A percentile compares a stretch with the other conserved stretches of the same genome.
These are phyloP conservation scores for Chrysomela aeneicollis DNA, from an alignment of 2,888 invertebrate species.

Conservation along the genomic window DNA sequence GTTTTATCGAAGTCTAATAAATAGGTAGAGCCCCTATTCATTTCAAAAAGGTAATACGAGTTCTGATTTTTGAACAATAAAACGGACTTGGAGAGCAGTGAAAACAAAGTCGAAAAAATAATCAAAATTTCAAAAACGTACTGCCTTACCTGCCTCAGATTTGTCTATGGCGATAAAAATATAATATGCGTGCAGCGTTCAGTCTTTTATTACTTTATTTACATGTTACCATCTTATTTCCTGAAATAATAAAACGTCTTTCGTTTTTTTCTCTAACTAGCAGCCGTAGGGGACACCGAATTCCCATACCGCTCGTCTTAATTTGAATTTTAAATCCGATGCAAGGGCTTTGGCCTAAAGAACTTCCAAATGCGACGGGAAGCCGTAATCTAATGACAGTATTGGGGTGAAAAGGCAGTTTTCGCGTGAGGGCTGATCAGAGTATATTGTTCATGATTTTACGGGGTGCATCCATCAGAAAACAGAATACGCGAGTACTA, in stretches of 20 bases:
- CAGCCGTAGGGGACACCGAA: constrained; percentile 24
- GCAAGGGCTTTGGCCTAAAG: constrained; percentile 15
- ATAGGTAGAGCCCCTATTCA: too few relatives aligned
- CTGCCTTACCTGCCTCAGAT: constrained; percentile 53
- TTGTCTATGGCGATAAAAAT: constrained; percentile 53
- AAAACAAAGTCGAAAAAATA: constrained; percentile 40
- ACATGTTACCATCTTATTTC: constrained; percentile 55
- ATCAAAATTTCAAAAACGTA: constrained; percentile 54
- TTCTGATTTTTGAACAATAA: too few relatives aligned
- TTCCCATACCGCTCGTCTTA: constrained; percentile 14
- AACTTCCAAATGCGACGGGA: constrained; percentile 19
- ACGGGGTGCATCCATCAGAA: too few relatives aligned
- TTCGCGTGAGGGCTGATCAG: neutral
- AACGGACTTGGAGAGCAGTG: constrained; percentile 30
- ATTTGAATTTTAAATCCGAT: constrained; percentile 28
- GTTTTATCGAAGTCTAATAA: neutral
- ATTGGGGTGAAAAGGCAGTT: constrained; percentile 7
- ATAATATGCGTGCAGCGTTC: constrained; percentile 56
- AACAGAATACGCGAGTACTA: too few relatives aligned
- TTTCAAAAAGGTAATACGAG: too few relatives aligned
- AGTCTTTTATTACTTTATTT: constrained; percentile 57
- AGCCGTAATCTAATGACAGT: constrained; percentile 23
- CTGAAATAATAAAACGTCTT: constrained; percentile 55
- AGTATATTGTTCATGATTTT: neutral
- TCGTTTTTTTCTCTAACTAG: constrained; percentile 53